Evolutionary conservation across 2,797 vertebrate species (phyloP).

Genomic region (Pangasius djambal): DNA sequence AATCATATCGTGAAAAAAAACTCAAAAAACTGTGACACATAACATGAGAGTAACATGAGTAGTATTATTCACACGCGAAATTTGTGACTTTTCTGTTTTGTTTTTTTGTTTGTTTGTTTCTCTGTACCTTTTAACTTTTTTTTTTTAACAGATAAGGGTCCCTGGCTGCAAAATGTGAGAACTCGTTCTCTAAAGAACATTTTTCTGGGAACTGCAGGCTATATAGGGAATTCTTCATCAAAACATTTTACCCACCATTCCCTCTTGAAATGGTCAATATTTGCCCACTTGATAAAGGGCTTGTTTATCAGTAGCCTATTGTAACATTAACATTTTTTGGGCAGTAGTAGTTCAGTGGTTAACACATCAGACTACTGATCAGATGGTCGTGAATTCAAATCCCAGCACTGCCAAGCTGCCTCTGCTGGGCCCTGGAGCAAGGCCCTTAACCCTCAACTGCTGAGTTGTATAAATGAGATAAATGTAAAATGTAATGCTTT

Average conservation of each 20-base stretch:
- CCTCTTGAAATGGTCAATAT: not conserved
- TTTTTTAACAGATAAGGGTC: too few species aligned
- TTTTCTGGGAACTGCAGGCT: not conserved
- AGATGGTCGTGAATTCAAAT: not conserved
- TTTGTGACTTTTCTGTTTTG: too few species aligned
- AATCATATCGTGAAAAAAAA: too few species aligned
- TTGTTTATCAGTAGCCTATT: not conserved
- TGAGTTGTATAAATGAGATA: not conserved
- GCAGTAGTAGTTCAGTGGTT: not conserved
- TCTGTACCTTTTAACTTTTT: too few species aligned
- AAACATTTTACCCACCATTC: not conserved
- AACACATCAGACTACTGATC: not conserved
- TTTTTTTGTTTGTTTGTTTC: too few species aligned
- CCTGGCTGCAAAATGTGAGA: too few species aligned
- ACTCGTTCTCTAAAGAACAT: not conserved
- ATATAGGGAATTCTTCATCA: not conserved
- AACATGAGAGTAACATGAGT: too few species aligned
- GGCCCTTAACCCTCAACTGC: not conserved
- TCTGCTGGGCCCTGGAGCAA: not conserved
- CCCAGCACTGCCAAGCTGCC: not conserved
- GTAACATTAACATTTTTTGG: not conserved
- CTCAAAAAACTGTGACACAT: too few species aligned
- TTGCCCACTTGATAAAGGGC: not conserved
- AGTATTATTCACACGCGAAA: too few species aligned
- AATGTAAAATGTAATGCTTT: not conserved